A percentile compares a stretch with the other conserved stretches of the same genome.
phyloP scores from a whole-genome alignment of 2,113 vertebrate species.

The Lampris incognitus region DNA sequence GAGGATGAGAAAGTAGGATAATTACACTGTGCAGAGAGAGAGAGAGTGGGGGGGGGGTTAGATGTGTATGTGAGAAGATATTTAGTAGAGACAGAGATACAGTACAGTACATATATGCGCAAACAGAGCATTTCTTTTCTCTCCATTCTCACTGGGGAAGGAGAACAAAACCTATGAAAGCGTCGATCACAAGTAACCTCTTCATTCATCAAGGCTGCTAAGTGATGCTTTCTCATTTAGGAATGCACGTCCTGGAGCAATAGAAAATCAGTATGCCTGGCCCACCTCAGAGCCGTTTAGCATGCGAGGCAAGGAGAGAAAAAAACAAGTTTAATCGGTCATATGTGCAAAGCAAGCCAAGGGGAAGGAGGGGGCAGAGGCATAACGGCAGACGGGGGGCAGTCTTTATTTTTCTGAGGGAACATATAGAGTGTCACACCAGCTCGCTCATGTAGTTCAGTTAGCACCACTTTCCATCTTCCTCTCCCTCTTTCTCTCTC shows the following conservation, averaged over 20 bases:
- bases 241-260: background rate
- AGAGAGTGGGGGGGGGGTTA: no score
- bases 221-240: slow-evolving; percentile 8
- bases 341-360: slow-evolving; percentile 24
- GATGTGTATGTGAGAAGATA: no score
- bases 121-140: background rate
- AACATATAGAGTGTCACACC: background rate
- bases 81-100: no score
- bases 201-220: slow-evolving; percentile 1
- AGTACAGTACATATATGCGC: no score
- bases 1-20: no score
- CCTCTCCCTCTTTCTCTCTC: background rate
- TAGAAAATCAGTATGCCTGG: slow-evolving; percentile 8
- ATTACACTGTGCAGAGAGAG: no score
- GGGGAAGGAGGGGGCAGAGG: background rate
- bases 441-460: background rate
- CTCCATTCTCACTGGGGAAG: background rate
- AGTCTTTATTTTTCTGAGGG: background rate
- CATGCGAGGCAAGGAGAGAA: slow-evolving; percentile 11
- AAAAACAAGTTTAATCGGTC: slow-evolving; percentile 31
- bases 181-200: slow-evolving; percentile 3
- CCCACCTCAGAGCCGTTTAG: background rate
- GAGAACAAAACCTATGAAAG: background rate
- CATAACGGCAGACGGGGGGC: background rate
- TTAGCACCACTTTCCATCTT: background rate